Base-by-base conservation (phyloP, 2,888 invertebrate species). In the Acanthosepion esculentum region DNA sequence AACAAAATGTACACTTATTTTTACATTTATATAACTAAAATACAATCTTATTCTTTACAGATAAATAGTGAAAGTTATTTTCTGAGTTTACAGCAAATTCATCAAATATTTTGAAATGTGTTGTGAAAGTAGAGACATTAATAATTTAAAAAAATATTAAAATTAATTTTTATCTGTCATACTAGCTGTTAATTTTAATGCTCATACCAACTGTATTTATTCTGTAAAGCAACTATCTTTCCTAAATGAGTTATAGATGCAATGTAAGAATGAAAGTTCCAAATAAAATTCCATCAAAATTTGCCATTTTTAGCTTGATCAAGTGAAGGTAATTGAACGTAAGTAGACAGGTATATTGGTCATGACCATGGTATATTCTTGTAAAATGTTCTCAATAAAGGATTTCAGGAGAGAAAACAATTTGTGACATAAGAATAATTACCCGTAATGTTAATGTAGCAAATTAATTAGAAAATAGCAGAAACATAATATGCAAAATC, bases 401-500 rank as follows among this genome's bases (percentile, higher is more conserved):
- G 15, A 78, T 78, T 78, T 78, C 78, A 15, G 4, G 78, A 33
- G 78, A 33, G 78, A 78, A 59, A 78, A 78, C 78, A 78, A 59
- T 59, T 59, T 59, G 78, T n/a, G n/a, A 78, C 78, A 78, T 78
- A 78, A 59, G 59, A 59, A 78, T 78, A 78, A 78, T 78, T 78
- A 78, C 78, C 78, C 78, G 78, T 78, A 78, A 33, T 78, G n/a
- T 78, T 78, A 78, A 78, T n/a, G 33, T 78, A 78, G n/a, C 78
- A 78, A 78, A 78, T 78, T n/a, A 78, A 78, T 78, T n/a, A 78
- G n/a, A n/a, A 78, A 78, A 78, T 78, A n/a, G 33, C 4, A n/a
- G 78, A 78, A 78, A 78, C 78, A 78, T 78, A 33, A 78, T 78
- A 78, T 78, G 78, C n/a, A 78, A n/a, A 78, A 78, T 78, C 78